Percentiles rank a stretch among this genome's conserved stretches.
These are phyloP conservation scores for Cygnus olor DNA, from an alignment of 2,797 vertebrate genomes.

Conservation along the genomic window DNA sequence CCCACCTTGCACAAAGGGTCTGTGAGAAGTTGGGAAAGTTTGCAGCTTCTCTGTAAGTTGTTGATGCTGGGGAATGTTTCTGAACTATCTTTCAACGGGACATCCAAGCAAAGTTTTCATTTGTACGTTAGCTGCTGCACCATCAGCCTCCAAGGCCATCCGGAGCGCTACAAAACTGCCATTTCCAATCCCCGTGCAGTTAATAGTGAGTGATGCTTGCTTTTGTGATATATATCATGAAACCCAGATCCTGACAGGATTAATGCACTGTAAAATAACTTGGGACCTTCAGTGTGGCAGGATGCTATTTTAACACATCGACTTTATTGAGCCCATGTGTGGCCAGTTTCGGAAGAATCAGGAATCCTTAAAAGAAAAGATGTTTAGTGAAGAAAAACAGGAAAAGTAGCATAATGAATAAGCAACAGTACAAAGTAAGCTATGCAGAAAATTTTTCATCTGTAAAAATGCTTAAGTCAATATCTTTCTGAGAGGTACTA, in stretches of 20 bases:
- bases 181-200: neutral
- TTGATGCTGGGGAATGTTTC: neutral
- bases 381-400: neutral
- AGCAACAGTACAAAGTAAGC: neutral
- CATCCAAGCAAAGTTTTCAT: neutral
- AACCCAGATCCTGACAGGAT: neutral
- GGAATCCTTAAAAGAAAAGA: neutral
- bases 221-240: neutral
- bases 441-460: neutral
- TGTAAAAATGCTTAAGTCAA: neutral
- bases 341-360: neutral
- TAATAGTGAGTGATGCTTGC: neutral
- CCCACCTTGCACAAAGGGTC: neutral
- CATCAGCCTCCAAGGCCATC: neutral
- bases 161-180: neutral
- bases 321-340: neutral
- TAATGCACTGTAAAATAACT: slow-evolving; percentile 29
- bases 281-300: neutral
- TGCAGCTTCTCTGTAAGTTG: neutral
- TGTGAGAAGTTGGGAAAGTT: neutral
- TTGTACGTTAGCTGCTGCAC: neutral
- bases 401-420: neutral
- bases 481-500: neutral
- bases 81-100: neutral
- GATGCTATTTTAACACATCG: neutral